Conservation (phyloP, 2,888 invertebrate species). For the Yponomeuta evonymella region DNA sequence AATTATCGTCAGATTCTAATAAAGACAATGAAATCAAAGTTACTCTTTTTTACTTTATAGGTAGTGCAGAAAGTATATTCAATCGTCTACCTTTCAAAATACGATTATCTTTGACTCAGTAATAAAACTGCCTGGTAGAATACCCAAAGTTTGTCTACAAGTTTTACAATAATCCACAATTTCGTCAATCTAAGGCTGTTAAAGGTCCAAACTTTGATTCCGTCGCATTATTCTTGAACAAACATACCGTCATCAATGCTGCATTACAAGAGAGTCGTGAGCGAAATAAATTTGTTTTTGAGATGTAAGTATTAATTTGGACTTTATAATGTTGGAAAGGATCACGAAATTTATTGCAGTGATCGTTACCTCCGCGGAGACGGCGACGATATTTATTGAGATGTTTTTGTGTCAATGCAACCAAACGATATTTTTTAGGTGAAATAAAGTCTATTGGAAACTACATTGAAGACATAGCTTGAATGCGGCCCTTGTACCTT, state of each 20-base stretch:
- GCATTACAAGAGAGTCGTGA: conserved; percentile 19
- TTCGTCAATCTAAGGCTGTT: conserved; percentile 47
- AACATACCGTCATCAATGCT: conserved; percentile 27
- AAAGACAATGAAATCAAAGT: too few relatives aligned
- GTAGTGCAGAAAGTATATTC: neutral
- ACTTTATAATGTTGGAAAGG: conserved; percentile 35
- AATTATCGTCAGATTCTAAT: too few relatives aligned
- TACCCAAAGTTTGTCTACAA: conserved; percentile 1
- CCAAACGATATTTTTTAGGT: conserved; percentile 12
- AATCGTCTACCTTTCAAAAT: neutral
- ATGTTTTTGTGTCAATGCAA: conserved; percentile 18
- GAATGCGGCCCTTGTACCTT: neutral
- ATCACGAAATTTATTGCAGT: conserved; percentile 33
- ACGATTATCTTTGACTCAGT: neutral
- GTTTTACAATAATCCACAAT: conserved; percentile 11
- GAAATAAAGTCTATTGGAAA: conserved; percentile 5
- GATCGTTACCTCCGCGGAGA: conserved; percentile 22
- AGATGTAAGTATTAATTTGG: conserved; percentile 28
- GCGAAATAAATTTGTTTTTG: conserved; percentile 21
- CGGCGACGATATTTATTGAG: conserved; percentile 18
- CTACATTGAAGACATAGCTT: neutral
- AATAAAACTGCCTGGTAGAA: conserved; percentile 11
- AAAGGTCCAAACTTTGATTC: conserved; percentile 47
- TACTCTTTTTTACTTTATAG: too few relatives aligned
- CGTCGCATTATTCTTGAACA: conserved; percentile 34